These are phyloP conservation scores for Numida meleagris DNA, from an alignment of 2,113 vertebrate species.

Conservation along the genomic window DNA sequence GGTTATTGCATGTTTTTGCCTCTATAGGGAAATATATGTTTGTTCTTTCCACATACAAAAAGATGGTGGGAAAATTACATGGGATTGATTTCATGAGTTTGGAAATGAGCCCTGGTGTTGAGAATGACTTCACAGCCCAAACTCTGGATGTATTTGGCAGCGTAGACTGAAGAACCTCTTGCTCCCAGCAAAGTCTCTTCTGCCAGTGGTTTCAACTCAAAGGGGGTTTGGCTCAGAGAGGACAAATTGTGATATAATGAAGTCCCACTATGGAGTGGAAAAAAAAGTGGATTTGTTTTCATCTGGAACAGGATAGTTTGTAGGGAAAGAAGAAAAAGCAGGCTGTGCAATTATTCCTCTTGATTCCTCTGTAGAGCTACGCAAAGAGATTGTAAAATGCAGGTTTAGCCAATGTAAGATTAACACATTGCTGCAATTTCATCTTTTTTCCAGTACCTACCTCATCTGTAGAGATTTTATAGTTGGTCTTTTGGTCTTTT, in stretches of 20 bases:
- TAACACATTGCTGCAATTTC: background rate
- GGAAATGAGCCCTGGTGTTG: conserved; percentile 36
- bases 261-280: background rate
- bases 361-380: background rate
- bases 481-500: background rate
- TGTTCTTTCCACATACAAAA: background rate
- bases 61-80: conserved; percentile 35
- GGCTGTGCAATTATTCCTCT: background rate
- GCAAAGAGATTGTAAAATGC: background rate
- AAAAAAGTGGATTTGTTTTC: background rate
- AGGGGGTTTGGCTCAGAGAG: background rate
- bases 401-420: background rate
- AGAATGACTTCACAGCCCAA: conserved; percentile 33
- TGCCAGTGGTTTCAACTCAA: conserved; percentile 41
- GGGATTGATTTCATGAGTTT: conserved; percentile 42
- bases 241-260: background rate
- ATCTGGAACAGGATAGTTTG: background rate
- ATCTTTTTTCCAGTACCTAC: background rate
- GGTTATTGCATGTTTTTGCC: conserved; percentile 9
- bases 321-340: background rate
- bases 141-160: conserved; percentile 38
- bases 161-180: background rate
- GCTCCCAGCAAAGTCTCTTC: background rate
- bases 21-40: conserved; percentile 34
- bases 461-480: background rate